A percentile compares a stretch with the other conserved stretches of the same genome.
Evolutionary conservation across 1,140 invertebrate genomes (phyloP).

Genomic region (Drosophila virilis): DNA sequence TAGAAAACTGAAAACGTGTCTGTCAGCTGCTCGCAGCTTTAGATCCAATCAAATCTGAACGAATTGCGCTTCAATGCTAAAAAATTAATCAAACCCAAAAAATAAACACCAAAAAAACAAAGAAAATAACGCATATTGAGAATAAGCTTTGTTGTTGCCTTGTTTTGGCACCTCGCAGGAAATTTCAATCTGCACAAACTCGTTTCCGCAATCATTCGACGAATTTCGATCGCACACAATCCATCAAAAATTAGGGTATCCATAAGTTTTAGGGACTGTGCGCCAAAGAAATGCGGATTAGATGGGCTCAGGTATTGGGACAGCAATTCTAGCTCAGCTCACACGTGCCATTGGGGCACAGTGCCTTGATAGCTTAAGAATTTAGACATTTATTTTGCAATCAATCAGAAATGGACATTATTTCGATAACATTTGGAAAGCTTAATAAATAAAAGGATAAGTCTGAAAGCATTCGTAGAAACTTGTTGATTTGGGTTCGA

Average conservation of each 20-base stretch:
- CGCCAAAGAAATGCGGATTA: constrained; percentile 49
- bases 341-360: constrained; percentile 36
- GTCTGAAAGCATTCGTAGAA: too few species aligned
- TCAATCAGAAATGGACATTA: not conserved
- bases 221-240: constrained; percentile 56
- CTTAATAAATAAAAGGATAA: not conserved
- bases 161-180: constrained; percentile 67
- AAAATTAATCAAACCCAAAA: constrained; percentile 11
- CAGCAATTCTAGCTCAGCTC: constrained; percentile 4
- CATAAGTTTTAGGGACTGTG: constrained; percentile 5
- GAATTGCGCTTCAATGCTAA: constrained; percentile 78
- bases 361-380: not conserved
- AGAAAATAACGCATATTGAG: constrained; percentile 36
- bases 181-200: constrained; percentile 40
- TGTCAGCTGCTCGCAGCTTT: constrained; percentile 59
- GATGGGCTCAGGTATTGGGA: constrained; percentile 11
- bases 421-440: not conserved
- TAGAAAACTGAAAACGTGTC: constrained; percentile 34
- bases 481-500: too few species aligned
- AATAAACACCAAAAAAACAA: constrained; percentile 7
- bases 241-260: constrained; percentile 68
- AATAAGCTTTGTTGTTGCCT: constrained; percentile 16
- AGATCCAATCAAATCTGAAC: constrained; percentile 79
- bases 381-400: not conserved
- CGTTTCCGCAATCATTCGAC: constrained; percentile 64